Evolutionary conservation across 2,113 vertebrate species (phyloP), one percentile per base, ranked within the genome.

Genomic region (Ammodytes dubius): DNA sequence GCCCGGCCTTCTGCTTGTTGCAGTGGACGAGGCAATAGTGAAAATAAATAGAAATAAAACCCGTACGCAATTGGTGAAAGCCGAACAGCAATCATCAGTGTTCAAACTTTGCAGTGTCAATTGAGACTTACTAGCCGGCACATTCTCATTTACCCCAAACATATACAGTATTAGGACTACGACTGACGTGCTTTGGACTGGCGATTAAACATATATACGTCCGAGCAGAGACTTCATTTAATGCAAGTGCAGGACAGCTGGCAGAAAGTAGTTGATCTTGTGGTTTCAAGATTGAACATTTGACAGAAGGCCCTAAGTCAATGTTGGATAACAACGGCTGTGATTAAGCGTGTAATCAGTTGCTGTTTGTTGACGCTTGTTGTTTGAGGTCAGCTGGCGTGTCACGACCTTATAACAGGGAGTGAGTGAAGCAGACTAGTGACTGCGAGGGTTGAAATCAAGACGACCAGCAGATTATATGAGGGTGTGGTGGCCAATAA

Each of bases 301-400:
- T 5, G 46, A 13, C 8, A 35, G 47, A 37, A 3, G 3, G 60
- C 61, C 27, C 27, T 27, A 27, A 67, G 17, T 37, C 19, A 54
- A 2, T 0, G 2, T 50, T 50, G 9, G 57, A 11, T 13, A 1
- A 15, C 3, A 12, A 72, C 61, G 50, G 64, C 12, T 4, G 11
- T 70, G 53, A 42, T 46, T 10, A 45, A 35, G 68, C 58, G 64
- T 82, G 79, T 71, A 56, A 71, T 69, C 65, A 78, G 79, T 56
- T 79, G 68, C 15, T 37, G 76, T 77, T 69, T 71, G 65, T 50
- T 81, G 74, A 63, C 40, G 45, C 67, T 17, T n/a, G 57, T 39
- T 70, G 71, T 75, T 49, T 60, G 50, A 59, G 70, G 52, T 83
- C 80, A 67, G 54, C 15, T 52, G 12, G 50, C 40, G 71, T 69